Base-by-base conservation (phyloP, 2,113 vertebrate species). In the Pomatorhinus ruficollis region DNA sequence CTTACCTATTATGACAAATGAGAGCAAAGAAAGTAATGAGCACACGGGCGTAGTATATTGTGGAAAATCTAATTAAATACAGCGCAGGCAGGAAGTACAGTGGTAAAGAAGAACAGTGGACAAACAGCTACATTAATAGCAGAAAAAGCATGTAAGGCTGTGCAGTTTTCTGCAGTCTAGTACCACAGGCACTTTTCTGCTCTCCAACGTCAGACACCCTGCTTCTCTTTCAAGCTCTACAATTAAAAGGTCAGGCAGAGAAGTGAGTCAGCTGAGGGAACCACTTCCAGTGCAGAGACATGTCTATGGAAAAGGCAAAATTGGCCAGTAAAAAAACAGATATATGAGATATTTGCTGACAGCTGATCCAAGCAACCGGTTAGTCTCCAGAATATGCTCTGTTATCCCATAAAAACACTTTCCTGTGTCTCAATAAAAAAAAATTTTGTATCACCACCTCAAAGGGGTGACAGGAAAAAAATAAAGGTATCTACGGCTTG, bases 191-290 rank as follows among this genome's bases (percentile, higher is more conserved):
- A 66, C 24, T 89, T 76, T 61, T 70, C 70, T 65, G 24, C 35
- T 88, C 40, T 80, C 52, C 47, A 75, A 52, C 2, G 0, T 16
- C 77, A 95, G 53, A 70, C 8, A 75, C 42, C 19, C 71, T 66
- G 65, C 65, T 52, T 53, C 24, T 91, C 74, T 84, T 85, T 74
- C 59, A 89, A 75, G 53, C 14, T 54, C n/a, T 76, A 52, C 52
- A 89, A 52, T 50, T n/a, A 57, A 89, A 95, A 94, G 74, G 65
- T 91, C 87, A 93, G 47, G 44, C 22, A 87, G 10, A 72, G 52
- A 93, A 88, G 20, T 0, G 0, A 90, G 77, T 95, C 89, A 93
- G 83, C 87, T 92, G 89, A 94, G 37, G 27, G 10, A 93, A 52
- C 47, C 78, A 87, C 40, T 87, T 84, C 66, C 72, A 84, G 15